Conservation (phyloP, 2,797 vertebrate species). For the Tinamus major region DNA sequence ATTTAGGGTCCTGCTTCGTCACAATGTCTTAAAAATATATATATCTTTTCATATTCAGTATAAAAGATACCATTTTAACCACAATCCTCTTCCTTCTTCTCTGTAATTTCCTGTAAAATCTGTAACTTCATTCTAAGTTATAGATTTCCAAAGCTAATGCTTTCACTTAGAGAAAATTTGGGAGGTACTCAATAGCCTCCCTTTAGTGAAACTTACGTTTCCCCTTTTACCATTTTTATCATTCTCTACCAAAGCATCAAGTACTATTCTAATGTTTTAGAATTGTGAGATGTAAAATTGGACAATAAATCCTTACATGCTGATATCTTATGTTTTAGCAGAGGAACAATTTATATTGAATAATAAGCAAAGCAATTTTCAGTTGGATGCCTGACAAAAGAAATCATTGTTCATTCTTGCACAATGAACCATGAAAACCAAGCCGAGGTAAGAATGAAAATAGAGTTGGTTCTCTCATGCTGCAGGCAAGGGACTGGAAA, state of each 20-base stretch:
- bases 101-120: too few relatives aligned
- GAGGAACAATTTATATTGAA: constrained; percentile 75
- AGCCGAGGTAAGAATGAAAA: constrained; percentile 70
- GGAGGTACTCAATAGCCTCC: neutral
- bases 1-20: neutral
- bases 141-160: neutral
- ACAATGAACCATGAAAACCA: constrained; percentile 77
- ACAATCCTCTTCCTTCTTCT: neutral
- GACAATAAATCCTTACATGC: constrained; percentile 73
- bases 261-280: constrained; percentile 35
- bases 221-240: neutral
- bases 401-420: constrained; percentile 77
- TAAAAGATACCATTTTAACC: neutral
- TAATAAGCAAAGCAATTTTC: constrained; percentile 80
- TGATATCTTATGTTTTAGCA: constrained; percentile 75
- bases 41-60: neutral
- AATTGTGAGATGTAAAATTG: constrained; percentile 64
- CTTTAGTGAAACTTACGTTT: constrained; percentile 18
- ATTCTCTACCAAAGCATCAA: constrained; percentile 13
- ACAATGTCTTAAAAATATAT: neutral
- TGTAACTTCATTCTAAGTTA: neutral
- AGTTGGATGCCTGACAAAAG: constrained; percentile 74
- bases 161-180: neutral
- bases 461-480: constrained; percentile 57
- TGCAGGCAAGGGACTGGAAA: constrained; percentile 46